These are phyloP conservation scores for Panagrolaimus sp. DNA, from an alignment of 1,140 invertebrate species.

Conservation along the genomic window DNA sequence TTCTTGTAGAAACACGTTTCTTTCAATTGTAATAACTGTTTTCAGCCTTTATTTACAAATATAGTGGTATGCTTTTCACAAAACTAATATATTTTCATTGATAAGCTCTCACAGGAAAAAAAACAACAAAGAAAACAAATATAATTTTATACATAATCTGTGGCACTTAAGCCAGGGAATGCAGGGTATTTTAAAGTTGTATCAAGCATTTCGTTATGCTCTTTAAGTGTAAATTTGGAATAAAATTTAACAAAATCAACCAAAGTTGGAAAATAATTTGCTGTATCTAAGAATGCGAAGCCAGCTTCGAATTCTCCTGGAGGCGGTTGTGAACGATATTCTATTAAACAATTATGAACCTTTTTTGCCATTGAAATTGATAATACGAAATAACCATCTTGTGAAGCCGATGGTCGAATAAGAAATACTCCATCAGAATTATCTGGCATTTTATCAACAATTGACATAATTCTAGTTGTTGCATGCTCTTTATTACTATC, in stretches of 20 bases:
- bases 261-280: neutral
- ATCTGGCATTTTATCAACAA: neutral
- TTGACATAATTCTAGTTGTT: neutral
- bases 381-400: neutral
- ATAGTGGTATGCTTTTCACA: no score
- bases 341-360: neutral
- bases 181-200: neutral
- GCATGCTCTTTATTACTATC: neutral
- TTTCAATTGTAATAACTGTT: no score
- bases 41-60: no score
- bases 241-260: slow-evolving; percentile 9
- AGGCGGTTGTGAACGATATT: neutral
- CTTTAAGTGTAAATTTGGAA: neutral
- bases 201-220: neutral
- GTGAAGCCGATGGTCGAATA: neutral
- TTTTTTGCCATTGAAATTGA: neutral
- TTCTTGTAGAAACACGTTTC: no score
- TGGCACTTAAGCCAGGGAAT: neutral
- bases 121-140: no score
- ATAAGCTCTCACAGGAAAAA: no score
- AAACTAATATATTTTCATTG: no score
- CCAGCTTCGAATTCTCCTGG: slow-evolving; percentile 3
- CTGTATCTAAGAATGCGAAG: neutral
- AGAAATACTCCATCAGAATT: neutral
- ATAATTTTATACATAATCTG: neutral